Conservation (phyloP, 2,888 invertebrate species). For the Imbricaverruca yamaguchii region DNA sequence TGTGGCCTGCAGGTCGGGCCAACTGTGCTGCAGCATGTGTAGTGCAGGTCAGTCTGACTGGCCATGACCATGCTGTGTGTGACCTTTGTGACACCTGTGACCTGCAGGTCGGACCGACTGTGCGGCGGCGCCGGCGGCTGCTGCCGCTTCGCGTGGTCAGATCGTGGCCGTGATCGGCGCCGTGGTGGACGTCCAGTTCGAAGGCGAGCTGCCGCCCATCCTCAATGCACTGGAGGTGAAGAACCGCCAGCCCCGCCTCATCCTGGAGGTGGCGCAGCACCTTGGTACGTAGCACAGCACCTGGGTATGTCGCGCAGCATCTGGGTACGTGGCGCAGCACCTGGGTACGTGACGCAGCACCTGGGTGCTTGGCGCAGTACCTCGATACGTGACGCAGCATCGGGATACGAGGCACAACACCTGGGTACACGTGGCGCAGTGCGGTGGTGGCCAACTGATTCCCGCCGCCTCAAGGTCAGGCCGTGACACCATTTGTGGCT, state of each 20-base stretch:
- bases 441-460: no score
- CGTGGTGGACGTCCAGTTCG: slow-evolving; percentile 48
- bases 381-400: no score
- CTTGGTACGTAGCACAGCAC: slow-evolving; percentile 42
- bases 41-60: no score
- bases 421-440: not conserved
- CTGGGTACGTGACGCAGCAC: no score
- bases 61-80: no score
- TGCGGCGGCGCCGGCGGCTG: slow-evolving; percentile 38
- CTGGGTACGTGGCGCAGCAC: no score
- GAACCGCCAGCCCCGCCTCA: slow-evolving; percentile 41
- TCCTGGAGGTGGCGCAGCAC: slow-evolving; percentile 54
- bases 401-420: no score
- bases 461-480: no score
- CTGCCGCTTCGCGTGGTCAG: slow-evolving; percentile 40
- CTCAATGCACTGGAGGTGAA: slow-evolving; percentile 45
- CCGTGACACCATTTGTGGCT: no score
- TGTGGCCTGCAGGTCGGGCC: not conserved
- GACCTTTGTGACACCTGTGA: no score
- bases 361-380: no score
- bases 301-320: no score
- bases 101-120: not conserved
- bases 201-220: slow-evolving; percentile 44
- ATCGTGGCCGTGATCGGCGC: slow-evolving; percentile 47
- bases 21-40: not conserved